Base-by-base conservation (phyloP, 2,888 invertebrate species). In the Drosophila diplacantha region DNA sequence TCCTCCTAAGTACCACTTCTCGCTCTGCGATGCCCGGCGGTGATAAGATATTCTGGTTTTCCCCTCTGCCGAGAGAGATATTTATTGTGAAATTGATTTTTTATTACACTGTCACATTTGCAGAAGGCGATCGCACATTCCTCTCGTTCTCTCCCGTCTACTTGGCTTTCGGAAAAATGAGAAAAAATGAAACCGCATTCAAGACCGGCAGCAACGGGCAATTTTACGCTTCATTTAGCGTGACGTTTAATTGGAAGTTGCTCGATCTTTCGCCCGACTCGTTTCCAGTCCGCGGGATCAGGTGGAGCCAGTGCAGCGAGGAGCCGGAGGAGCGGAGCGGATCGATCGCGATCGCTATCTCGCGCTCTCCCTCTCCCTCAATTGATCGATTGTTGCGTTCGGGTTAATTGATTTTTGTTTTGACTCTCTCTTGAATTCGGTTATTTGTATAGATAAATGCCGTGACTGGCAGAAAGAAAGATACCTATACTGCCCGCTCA, bases 91-190 rank as follows among this genome's bases (percentile, higher is more conserved):
- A 81, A 81, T 81, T 81, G 81, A 81, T 81, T 84, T 81, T 81
- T 81, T 81, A 81, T 84, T 84, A 84, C 83, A 75, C 83, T 83
- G 81, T 84, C 84, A 81, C 80, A 83, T 81, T 84, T 82, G 73
- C 73, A 67, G 50, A 43, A 54, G 70, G 59, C 61, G 79, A 73
- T 81, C 77, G 74, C 77, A 77, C 78, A 75, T 75, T 81, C 81
- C 69, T 46, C 59, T 53, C 37, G 39, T 39, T 43, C 54, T 39
- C 26, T 6, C 31, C 16, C 22, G 32, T 26, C 32, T 35, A 24
- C 9, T 50, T 46, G 29, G 49, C 26, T 8, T 52, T 20, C 9
- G 18, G 14, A 16, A n/a, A 5, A 32, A 3, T 0, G 7, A 32
- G 34, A 14, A 24, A 16, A 9, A 29, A 60, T 14, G 32, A 43